phyloP scores from a whole-genome alignment of 2,888 invertebrate species.

The Chrysopilus asiliformis region DNA sequence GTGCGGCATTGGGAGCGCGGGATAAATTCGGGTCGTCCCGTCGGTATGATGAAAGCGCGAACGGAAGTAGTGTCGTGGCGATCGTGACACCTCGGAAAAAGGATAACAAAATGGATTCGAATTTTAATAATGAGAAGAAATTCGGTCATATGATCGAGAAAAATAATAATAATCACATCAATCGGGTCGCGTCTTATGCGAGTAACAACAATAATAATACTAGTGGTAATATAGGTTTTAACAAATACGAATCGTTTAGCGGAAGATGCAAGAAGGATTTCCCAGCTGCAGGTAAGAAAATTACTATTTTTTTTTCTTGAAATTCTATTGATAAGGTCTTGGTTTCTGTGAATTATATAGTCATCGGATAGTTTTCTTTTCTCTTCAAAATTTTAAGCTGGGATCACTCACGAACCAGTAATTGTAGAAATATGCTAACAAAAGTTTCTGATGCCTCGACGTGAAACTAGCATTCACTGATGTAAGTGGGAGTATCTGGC shows the following conservation, averaged over 20 bases:
- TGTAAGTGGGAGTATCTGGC: too few relatives aligned
- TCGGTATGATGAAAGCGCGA: constrained; percentile 11
- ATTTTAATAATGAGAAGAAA: too few relatives aligned
- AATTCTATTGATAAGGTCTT: not conserved
- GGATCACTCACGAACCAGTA: too few relatives aligned
- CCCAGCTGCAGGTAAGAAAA: constrained; percentile 3
- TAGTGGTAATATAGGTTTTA: constrained; percentile 1
- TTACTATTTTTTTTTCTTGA: not conserved
- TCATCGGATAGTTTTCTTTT: too few relatives aligned
- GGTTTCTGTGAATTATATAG: too few relatives aligned
- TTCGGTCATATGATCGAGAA: not conserved
- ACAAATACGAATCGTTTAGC: not conserved
- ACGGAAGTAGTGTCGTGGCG: constrained; percentile 15
- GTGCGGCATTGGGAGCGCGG: not conserved
- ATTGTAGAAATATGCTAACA: too few relatives aligned
- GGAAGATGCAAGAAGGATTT: constrained; percentile 2
- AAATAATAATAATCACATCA: not conserved
- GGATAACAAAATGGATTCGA: constrained; percentile 16
- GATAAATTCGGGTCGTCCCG: constrained; percentile 7
- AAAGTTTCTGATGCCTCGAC: too few relatives aligned
- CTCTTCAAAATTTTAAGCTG: too few relatives aligned
- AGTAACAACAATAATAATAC: constrained; percentile 6
- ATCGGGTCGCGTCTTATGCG: not conserved
- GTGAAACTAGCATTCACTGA: too few relatives aligned
- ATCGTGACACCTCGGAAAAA: constrained; percentile 18